A percentile compares a stretch with the other conserved stretches of the same genome.
Conservation (phyloP, 1,140 invertebrate species). For the Ditylenchus dipsaci region DNA sequence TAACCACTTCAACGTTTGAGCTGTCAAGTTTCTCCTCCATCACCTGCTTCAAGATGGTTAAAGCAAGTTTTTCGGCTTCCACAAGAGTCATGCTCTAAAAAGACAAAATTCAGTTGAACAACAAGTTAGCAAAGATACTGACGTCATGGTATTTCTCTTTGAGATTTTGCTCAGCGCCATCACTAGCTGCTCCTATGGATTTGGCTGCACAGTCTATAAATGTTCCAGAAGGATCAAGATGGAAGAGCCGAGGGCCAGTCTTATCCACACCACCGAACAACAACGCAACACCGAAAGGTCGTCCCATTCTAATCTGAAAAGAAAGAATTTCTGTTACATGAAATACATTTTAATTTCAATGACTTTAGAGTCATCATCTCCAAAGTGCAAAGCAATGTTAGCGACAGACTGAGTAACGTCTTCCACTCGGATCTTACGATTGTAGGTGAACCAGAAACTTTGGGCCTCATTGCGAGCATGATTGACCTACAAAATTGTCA, state of each 20-base stretch:
- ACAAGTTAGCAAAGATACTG: slow-evolving; percentile 25
- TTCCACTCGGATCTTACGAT: slow-evolving; percentile 68
- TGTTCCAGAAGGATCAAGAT: slow-evolving; percentile 96
- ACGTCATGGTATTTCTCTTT: slow-evolving; percentile 81
- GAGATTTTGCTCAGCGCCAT: slow-evolving; percentile 94
- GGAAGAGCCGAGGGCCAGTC: slow-evolving; percentile 68
- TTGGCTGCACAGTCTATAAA: slow-evolving; percentile 97
- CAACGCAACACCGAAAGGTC: slow-evolving; percentile 93
- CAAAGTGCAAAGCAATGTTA: slow-evolving; percentile 95
- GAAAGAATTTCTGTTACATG: too few relatives aligned
- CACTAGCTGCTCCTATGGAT: slow-evolving; percentile 96
- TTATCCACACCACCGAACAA: slow-evolving; percentile 66
- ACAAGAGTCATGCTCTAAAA: slow-evolving; percentile 87
- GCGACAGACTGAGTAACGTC: slow-evolving; percentile 95
- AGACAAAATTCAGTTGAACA: slow-evolving; percentile 17
- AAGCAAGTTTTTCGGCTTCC: slow-evolving; percentile 82
- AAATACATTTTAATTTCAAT: neutral
- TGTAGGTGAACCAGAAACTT: slow-evolving; percentile 60
- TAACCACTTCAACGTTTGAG: slow-evolving; percentile 86
- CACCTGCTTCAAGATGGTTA: slow-evolving; percentile 95
- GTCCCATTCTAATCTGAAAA: slow-evolving; percentile 66
- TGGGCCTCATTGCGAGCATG: slow-evolving; percentile 85
- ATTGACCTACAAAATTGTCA: slow-evolving; percentile 69
- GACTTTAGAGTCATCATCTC: slow-evolving; percentile 87
- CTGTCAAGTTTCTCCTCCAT: slow-evolving; percentile 99